Evolutionary conservation across 2,888 invertebrate species (phyloP), one percentile per base, ranked within the genome.

Genomic region (Meliscaeva auricollis): DNA sequence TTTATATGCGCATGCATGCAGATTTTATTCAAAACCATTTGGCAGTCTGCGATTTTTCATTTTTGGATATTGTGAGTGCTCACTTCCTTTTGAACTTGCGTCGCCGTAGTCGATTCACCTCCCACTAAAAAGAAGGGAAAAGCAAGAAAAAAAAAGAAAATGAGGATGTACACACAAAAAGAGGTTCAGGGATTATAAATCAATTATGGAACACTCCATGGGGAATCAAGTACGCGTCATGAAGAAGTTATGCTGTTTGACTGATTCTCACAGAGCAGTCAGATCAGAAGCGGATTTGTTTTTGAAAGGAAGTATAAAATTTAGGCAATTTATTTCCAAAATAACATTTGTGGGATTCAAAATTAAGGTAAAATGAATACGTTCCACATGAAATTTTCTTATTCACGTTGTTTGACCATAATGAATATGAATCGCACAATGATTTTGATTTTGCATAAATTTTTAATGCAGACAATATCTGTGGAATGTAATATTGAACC

Each of bases 131-230:
- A 9, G 7, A 32, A 30, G 13, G 13, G 11, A 15, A 13, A n/a
- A n/a, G n/a, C n/a, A n/a, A 3, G 30, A 26, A 13, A 38, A n/a
- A 32, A 30, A 20, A 15, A 2, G 17, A 32, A 20, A 54, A 5
- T 48, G 50, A 50, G 35, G 48, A 72, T 30, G 15, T 15, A 11
- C 5, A 9, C 4, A 30, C 6, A 17, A 66, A 68, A 13, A 41
- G 35, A 38, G 62, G 9, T 62, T 64, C 35, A n/a, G 62, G 60
- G 35, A 56, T n/a, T 54, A 56, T 60, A 80, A 80, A 80, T 81
- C 81, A 81, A 76, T 81, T 81, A 76, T 81, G 70, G 76, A 76
- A 32, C 50, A 38, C 38, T 76, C 76, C 70, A 64, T 56, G 70
- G 69, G 48, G 78, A 54, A 72, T 54, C 8, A 52, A 66, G 20